A percentile compares a stretch with the other conserved stretches of the same genome.
Conservation (phyloP, 2,113 vertebrate species). For the Semicossyphus pulcher region DNA sequence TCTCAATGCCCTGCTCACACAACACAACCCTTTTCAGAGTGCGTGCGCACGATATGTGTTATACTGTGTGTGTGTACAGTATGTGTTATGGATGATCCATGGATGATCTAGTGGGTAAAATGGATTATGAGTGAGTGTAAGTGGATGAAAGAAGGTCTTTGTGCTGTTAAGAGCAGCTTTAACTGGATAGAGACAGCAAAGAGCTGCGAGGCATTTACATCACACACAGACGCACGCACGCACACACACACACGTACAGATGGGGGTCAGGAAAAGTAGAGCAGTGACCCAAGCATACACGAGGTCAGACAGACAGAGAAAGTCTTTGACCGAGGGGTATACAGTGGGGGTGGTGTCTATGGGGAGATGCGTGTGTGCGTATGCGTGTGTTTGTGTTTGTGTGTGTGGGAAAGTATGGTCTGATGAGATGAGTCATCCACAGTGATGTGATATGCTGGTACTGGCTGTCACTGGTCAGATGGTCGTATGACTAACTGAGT, state of each 20-base stretch:
- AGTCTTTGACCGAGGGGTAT: conserved; percentile 60
- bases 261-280: conserved; percentile 52
- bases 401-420: conserved; percentile 4
- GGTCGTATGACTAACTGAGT: conserved; percentile 43
- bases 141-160: conserved; percentile 73
- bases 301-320: conserved; percentile 67
- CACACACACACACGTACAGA: conserved; percentile 10
- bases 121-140: conserved; percentile 74
- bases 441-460: conserved; percentile 61
- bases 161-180: conserved; percentile 71
- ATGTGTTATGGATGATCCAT: conserved; percentile 63
- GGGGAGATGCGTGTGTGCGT: conserved; percentile 22
- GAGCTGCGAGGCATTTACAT: conserved; percentile 65
- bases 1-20: conserved; percentile 18
- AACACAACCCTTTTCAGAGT: conserved; percentile 31
- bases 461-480: conserved; percentile 50
- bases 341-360: conserved; percentile 25
- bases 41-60: conserved; percentile 7
- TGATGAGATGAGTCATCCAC: conserved; percentile 59
- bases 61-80: conserved; percentile 38
- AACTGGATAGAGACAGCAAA: conserved; percentile 60
- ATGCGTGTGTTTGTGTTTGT: conserved; percentile 7
- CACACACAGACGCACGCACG: conserved; percentile 26
- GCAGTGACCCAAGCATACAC: conserved; percentile 63
- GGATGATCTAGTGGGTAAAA: conserved; percentile 72